These are phyloP conservation scores for Caradrina kadenii DNA, from an alignment of 2,888 invertebrate genomes.

Conservation along the genomic window DNA sequence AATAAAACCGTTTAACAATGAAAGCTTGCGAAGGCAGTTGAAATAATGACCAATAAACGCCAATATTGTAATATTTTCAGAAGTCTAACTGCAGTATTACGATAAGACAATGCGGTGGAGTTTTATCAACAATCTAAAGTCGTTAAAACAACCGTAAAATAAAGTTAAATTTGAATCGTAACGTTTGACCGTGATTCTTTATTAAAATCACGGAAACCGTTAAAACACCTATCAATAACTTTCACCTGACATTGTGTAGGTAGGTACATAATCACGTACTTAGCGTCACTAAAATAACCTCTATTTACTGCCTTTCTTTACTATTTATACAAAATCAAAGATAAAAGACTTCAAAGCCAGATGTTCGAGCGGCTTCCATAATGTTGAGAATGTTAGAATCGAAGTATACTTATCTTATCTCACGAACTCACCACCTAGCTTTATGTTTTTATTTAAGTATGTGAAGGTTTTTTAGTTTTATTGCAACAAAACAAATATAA, in stretches of 20 bases:
- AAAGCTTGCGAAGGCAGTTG: slow-evolving; percentile 39
- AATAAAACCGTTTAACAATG: slow-evolving; percentile 58
- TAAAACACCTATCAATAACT: slow-evolving; percentile 52
- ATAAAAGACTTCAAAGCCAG: background rate
- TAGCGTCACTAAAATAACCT: background rate
- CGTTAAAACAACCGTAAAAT: slow-evolving; percentile 83
- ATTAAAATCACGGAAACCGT: slow-evolving; percentile 61
- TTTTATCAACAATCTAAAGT: slow-evolving; percentile 83
- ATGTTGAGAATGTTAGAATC: slow-evolving; percentile 6
- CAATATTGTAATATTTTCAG: slow-evolving; percentile 61
- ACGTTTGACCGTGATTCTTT: slow-evolving; percentile 72
- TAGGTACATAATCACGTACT: background rate
- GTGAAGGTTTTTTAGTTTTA: background rate
- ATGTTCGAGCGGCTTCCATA: background rate
- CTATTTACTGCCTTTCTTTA: background rate
- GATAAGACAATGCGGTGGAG: slow-evolving; percentile 80
- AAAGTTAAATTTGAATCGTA: slow-evolving; percentile 79
- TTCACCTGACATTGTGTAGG: background rate
- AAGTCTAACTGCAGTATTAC: slow-evolving; percentile 73
- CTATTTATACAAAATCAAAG: slow-evolving; percentile 1
- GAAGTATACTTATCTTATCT: background rate
- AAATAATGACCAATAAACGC: slow-evolving; percentile 61
- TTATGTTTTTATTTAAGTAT: background rate
- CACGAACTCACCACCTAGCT: background rate
- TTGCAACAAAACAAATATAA: background rate